A percentile compares a stretch with the other conserved stretches of the same genome.
Evolutionary conservation across 2,888 invertebrate genomes (phyloP).

Genomic region (Eulithis prunata): DNA sequence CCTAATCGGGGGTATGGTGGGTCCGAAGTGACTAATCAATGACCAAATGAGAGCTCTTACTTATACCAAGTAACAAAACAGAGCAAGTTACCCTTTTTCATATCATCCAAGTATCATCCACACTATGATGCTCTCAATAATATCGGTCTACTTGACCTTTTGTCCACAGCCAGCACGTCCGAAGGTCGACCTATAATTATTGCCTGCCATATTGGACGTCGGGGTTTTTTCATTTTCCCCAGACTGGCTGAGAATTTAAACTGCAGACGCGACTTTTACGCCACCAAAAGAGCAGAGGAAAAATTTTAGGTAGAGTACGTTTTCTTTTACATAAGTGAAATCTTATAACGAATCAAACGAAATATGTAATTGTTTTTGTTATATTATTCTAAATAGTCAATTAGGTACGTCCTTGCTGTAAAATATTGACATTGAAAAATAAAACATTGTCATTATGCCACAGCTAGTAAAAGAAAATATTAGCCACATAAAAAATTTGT

Average conservation of each 20-base stretch:
- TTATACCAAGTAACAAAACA: neutral
- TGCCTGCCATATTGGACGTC: slow-evolving; percentile 52
- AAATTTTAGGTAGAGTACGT: neutral
- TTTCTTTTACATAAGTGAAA: no score
- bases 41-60: neutral
- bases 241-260: slow-evolving; percentile 24
- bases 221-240: slow-evolving; percentile 54
- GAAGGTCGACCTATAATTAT: slow-evolving; percentile 53
- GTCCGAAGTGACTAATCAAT: no score
- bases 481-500: no score
- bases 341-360: no score
- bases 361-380: no score
- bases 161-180: slow-evolving; percentile 34
- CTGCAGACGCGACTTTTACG: slow-evolving; percentile 33
- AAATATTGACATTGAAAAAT: no score
- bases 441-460: no score
- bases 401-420: no score
- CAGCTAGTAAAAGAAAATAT: no score
- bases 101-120: slow-evolving; percentile 29
- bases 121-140: slow-evolving; percentile 36
- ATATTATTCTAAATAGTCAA: no score
- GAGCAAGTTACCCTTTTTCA: slow-evolving; percentile 15
- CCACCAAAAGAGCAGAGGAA: neutral
- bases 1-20: no score
- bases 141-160: slow-evolving; percentile 36